phyloP scores from a whole-genome alignment of 2,888 invertebrate species.

The Eucera pruinosa region DNA sequence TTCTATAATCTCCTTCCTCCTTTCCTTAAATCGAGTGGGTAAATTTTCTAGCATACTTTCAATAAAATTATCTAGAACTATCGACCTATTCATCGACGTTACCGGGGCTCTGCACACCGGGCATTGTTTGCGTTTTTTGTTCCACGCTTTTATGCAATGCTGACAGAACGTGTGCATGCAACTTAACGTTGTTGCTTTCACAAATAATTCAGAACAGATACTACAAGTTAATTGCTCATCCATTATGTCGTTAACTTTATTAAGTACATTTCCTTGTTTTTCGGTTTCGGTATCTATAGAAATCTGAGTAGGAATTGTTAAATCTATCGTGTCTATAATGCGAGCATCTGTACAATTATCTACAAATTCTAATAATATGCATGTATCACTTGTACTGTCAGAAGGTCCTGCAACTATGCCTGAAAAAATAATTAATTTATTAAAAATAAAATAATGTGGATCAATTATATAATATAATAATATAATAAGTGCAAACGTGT shows the following conservation, averaged over 20 bases:
- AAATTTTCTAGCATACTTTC: conserved; percentile 89
- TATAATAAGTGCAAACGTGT: too few species aligned
- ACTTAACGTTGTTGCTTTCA: conserved; percentile 88
- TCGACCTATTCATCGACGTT: conserved; percentile 86
- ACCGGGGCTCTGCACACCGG: conserved; percentile 88
- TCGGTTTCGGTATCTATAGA: conserved; percentile 2
- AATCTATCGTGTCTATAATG: conserved; percentile 85
- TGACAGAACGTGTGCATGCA: conserved; percentile 92
- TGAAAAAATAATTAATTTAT: conserved; percentile 3
- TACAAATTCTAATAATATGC: conserved; percentile 63
- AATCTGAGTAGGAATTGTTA: conserved; percentile 79
- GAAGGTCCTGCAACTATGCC: conserved; percentile 37
- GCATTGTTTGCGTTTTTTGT: conserved; percentile 88
- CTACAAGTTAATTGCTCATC: conserved; percentile 90
- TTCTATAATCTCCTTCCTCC: conserved; percentile 84
- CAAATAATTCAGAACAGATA: conserved; percentile 91
- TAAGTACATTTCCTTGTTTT: conserved; percentile 53
- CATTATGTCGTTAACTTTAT: conserved; percentile 86
- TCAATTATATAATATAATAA: too few species aligned
- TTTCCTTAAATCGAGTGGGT: conserved; percentile 86
- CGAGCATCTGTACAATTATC: conserved; percentile 73
- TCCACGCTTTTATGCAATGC: conserved; percentile 90
- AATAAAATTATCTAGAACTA: conserved; percentile 90
- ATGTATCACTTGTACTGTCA: conserved; percentile 42
- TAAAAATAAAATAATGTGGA: background rate